Base-by-base conservation (phyloP, 2,888 invertebrate species). In the Globia sparganii region DNA sequence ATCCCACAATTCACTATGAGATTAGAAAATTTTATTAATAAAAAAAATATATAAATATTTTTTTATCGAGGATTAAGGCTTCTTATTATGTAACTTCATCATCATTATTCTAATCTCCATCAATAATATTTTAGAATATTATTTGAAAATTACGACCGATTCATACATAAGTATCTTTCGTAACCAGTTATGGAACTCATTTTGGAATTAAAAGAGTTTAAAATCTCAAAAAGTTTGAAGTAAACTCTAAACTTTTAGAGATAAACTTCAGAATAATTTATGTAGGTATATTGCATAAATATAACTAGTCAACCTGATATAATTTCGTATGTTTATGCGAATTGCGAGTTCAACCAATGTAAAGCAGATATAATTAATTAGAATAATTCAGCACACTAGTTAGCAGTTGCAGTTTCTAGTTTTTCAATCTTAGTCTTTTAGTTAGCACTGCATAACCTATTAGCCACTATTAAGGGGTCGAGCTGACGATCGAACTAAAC, bases 381-480 rank as follows among this genome's bases (percentile, higher is more conserved):
- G 43, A 81, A 78, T 78, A 66, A 62, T 75, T 68, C 49, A 73
- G 62, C 70, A 80, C 75, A 75, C 53, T 67, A 69, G 72, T 61
- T 65, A 74, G 43, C 56, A 56, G 13, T 31, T 64, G n/a, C 58
- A 71, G 67, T 69, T 75, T 69, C 72, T 74, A 76, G 61, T 78
- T 77, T 81, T 74, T 66, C 61, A 73, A 78, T 78, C 59, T 43
- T 78, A 83, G 69, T 75, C 71, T 80, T 74, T n/a, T 64, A 75
- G 67, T 69, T 59, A 74, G 76, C 65, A 78, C 72, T 72, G 56
- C 28, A 86, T 71, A 53, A 34, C 18, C 78, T 84, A 73, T 76
- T 85, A 77, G 83, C 6, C 56, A 82, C 75, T 31, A 18, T 85
- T 85, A 70, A 75, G 68, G 72, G 69, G 53, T 6, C 34, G 25